phyloP scores from a whole-genome alignment of 1,140 invertebrate genomes.

The Hirudo medicinalis region DNA sequence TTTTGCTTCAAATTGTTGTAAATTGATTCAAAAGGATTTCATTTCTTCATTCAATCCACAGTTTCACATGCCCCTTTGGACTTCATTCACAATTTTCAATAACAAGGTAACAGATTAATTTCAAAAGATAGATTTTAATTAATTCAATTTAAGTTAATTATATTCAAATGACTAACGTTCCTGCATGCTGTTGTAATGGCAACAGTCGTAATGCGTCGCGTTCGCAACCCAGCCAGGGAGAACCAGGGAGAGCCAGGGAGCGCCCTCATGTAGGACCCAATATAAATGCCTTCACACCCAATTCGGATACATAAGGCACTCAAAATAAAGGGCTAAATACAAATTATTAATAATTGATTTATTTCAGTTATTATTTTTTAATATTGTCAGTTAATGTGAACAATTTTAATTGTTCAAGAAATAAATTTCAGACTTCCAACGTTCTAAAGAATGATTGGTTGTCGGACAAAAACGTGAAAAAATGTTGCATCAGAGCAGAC shows the following conservation, averaged over 20 bases:
- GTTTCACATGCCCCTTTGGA: constrained; percentile 28
- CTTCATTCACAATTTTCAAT: constrained; percentile 23
- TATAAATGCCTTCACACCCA: too few relatives aligned
- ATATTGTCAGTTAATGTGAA: neutral
- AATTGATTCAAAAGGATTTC: constrained; percentile 18
- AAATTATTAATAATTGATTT: neutral
- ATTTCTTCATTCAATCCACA: constrained; percentile 23
- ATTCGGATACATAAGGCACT: neutral
- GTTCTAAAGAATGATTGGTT: neutral
- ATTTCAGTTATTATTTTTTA: neutral
- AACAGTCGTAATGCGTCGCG: neutral
- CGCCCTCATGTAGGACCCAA: too few relatives aligned
- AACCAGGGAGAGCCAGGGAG: too few relatives aligned
- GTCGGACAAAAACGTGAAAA: neutral
- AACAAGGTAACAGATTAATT: neutral
- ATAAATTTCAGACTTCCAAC: constrained; percentile 1
- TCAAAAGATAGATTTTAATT: neutral
- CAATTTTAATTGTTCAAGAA: neutral
- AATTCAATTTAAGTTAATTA: too few relatives aligned
- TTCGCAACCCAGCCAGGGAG: neutral
- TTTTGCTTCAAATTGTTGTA: constrained; percentile 1
- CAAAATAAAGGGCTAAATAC: neutral
- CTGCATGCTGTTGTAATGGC: neutral
- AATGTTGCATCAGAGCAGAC: neutral
- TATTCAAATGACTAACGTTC: too few relatives aligned